Evolutionary conservation across 2,888 invertebrate genomes (phyloP), one percentile per base, ranked within the genome.

Genomic region (Hyposoter dolosus): DNA sequence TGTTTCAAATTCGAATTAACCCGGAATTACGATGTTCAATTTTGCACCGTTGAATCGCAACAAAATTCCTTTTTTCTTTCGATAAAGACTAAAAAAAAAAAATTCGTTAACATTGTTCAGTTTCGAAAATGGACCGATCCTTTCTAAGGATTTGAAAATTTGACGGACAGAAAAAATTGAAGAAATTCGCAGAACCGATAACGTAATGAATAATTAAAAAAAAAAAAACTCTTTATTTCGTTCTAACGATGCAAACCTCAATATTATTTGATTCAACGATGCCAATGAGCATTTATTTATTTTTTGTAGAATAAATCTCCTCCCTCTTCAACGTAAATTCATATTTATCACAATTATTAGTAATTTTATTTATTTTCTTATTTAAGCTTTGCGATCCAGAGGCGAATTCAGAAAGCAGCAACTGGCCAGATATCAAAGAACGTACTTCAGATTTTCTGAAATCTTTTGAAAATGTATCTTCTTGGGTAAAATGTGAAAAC

Each of bases 391-490:
- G 28, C 53, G n/a, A 15, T 15, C 19, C 65, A 1, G 40, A 65
- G 65, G 65, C 63, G 23, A 45, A 23, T 63, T 71, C 86, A 65
- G 69, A 10, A 50, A 17, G 65, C 53, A 68, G 1, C 17, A 65
- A 74, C 12, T 77, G 84, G 74, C 12, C 56, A 0, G 72, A 79
- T n/a, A 86, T 75, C 32, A 68, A 84, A 65, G 66, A 63, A 45
- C 76, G 82, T 19, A 78, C 78, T 23, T 63, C 88, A 53, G 89
- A 90, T 35, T 92, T 92, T 72, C 69, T 90, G 23, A 83, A 88
- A 87, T 81, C 87, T 9, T 92, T 91, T 66, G 84, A 88, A 63
- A 77, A 87, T 0, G 72, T 87, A 45, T 72, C 79, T 19, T 86
- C 84, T 7, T 89, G 86, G 85, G 81, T 82, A 28, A 50, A 23